Evolutionary conservation across 2,888 invertebrate species (phyloP).

Genomic region (Cyclophora punctaria): DNA sequence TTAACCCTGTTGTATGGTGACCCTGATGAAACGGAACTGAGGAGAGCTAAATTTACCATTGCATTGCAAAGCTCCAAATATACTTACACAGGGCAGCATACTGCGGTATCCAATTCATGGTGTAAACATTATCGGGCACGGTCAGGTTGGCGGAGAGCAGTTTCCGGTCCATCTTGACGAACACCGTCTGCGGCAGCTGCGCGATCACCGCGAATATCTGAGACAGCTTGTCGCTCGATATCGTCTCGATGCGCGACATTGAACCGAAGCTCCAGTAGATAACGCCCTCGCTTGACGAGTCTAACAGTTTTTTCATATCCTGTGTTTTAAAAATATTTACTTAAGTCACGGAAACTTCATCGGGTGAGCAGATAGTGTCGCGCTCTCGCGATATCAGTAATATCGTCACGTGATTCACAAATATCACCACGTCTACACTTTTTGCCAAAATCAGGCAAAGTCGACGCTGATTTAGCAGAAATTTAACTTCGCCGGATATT

Average conservation of each 20-base stretch:
- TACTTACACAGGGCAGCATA: constrained; percentile 70
- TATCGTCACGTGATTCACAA: no score
- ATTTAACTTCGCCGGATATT: no score
- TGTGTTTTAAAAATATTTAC: constrained; percentile 17
- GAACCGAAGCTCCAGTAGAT: constrained; percentile 77
- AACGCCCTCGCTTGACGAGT: constrained; percentile 63
- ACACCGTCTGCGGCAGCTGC: constrained; percentile 66
- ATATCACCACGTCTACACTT: no score
- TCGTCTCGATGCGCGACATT: constrained; percentile 72
- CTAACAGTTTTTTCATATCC: constrained; percentile 59
- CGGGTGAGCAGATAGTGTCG: background rate
- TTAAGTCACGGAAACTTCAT: background rate
- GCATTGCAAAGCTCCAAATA: background rate
- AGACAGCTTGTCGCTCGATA: constrained; percentile 58
- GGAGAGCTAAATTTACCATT: no score
- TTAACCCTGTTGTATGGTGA: no score
- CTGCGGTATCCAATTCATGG: constrained; percentile 73
- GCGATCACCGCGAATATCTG: constrained; percentile 68
- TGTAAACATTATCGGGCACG: constrained; percentile 64
- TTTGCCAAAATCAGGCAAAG: no score
- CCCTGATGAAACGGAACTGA: no score
- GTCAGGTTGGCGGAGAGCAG: constrained; percentile 59
- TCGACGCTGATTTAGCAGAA: no score
- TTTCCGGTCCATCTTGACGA: constrained; percentile 71
- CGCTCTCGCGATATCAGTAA: no score